phyloP scores from a whole-genome alignment of 2,113 vertebrate species.

The Vidua chalybeata region DNA sequence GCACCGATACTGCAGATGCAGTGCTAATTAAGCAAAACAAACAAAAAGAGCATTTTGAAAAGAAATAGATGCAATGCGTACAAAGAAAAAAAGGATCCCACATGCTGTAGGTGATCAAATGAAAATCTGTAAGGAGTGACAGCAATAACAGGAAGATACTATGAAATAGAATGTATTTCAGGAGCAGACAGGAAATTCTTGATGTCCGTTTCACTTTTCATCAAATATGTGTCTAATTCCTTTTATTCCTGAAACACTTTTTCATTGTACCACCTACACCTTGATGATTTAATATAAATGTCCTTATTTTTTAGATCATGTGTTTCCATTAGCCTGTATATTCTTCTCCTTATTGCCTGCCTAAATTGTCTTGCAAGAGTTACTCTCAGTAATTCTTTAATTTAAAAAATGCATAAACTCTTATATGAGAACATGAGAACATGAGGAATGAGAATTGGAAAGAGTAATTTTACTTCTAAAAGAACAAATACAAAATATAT shows the following conservation, averaged over 20 bases:
- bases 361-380: not conserved
- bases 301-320: not conserved
- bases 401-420: not conserved
- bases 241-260: not conserved
- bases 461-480: not conserved
- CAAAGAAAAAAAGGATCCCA: not conserved
- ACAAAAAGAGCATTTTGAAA: not conserved
- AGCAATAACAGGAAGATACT: not conserved
- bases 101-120: not conserved
- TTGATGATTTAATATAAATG: not conserved
- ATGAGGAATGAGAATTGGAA: not conserved
- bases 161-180: not conserved
- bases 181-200: not conserved
- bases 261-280: not conserved
- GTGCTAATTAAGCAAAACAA: not conserved
- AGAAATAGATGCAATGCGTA: not conserved
- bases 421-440: not conserved
- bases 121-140: not conserved
- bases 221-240: not conserved
- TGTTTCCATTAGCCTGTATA: not conserved
- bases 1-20: accelerated
- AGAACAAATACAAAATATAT: not conserved
- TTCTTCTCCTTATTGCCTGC: not conserved
- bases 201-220: not conserved
- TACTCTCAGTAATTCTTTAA: not conserved